A percentile compares a stretch with the other conserved stretches of the same genome.
Conservation (phyloP, 64 coral and sea anemone species). For the Cladopsammia gracilis region DNA sequence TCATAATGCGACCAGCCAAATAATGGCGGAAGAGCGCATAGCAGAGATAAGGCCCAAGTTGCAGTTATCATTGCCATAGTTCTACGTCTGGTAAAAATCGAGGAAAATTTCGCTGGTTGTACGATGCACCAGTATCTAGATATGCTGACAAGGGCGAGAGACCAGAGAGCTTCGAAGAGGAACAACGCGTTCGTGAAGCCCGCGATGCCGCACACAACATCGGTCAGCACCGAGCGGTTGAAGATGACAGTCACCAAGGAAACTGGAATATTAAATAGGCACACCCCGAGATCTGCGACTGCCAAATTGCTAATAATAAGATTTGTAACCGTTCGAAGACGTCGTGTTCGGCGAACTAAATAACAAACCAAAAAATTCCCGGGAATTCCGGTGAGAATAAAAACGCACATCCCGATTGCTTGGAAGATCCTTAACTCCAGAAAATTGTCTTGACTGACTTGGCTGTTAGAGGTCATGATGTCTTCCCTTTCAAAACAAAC, state of each 20-base stretch:
- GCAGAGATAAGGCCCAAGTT: slow-evolving; percentile 75
- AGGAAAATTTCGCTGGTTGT: slow-evolving; percentile 78
- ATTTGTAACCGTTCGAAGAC: slow-evolving; percentile 90
- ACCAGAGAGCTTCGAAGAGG: slow-evolving; percentile 88
- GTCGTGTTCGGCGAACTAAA: slow-evolving; percentile 71
- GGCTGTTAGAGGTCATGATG: not conserved
- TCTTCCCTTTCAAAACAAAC: slow-evolving; percentile 18
- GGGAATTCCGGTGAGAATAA: slow-evolving; percentile 82
- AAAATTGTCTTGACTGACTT: not conserved
- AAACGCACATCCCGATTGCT: slow-evolving; percentile 70
- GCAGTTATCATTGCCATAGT: slow-evolving; percentile 71
- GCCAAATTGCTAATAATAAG: slow-evolving; percentile 87
- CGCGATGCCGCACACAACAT: slow-evolving; percentile 61
- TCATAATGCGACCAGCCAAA: slow-evolving; percentile 71
- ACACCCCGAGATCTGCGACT: slow-evolving; percentile 82
- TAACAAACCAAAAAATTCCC: slow-evolving; percentile 88
- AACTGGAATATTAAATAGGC: slow-evolving; percentile 86
- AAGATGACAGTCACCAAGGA: slow-evolving; percentile 81
- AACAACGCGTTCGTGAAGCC: slow-evolving; percentile 86
- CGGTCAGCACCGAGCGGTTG: slow-evolving; percentile 46
- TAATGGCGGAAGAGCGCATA: slow-evolving; percentile 76
- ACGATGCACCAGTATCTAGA: slow-evolving; percentile 97
- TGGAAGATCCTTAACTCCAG: slow-evolving; percentile 53
- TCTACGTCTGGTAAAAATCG: slow-evolving; percentile 74
- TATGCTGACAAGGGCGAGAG: slow-evolving; percentile 85